phyloP scores from a whole-genome alignment of 2,113 vertebrate genomes.

The Carollia perspicillata region DNA sequence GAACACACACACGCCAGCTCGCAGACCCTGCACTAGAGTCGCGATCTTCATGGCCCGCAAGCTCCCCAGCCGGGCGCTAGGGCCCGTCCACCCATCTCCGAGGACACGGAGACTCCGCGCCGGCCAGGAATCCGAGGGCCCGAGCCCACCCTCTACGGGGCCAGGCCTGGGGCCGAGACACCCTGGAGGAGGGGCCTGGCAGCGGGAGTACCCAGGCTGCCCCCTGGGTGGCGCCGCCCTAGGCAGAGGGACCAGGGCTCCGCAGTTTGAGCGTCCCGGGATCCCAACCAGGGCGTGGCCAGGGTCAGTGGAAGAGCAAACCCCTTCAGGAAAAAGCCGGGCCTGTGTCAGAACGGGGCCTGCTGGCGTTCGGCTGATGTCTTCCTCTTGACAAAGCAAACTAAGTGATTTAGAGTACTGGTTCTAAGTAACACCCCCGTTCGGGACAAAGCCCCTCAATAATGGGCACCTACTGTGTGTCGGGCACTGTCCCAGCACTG shows the following conservation, averaged over 20 bases:
- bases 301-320: background rate
- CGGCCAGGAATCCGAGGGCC: fast-evolving
- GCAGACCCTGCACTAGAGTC: no score
- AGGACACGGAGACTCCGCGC: background rate
- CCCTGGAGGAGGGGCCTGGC: background rate
- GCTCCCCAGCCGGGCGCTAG: no score
- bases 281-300: background rate
- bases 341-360: background rate
- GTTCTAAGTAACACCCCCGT: background rate
- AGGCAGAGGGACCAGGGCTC: background rate
- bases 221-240: background rate
- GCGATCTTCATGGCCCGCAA: background rate
- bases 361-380: background rate
- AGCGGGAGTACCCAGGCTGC: background rate
- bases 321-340: background rate
- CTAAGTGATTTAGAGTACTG: background rate
- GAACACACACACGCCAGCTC: background rate
- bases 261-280: background rate
- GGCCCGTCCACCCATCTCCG: background rate
- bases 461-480: background rate
- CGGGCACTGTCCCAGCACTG: background rate
- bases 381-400: background rate
- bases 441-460: background rate
- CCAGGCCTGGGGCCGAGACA: no score
- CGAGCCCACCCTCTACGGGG: background rate